Evolutionary conservation across 2,797 vertebrate species (phyloP).

Genomic region (Neostethus bicornis): DNA sequence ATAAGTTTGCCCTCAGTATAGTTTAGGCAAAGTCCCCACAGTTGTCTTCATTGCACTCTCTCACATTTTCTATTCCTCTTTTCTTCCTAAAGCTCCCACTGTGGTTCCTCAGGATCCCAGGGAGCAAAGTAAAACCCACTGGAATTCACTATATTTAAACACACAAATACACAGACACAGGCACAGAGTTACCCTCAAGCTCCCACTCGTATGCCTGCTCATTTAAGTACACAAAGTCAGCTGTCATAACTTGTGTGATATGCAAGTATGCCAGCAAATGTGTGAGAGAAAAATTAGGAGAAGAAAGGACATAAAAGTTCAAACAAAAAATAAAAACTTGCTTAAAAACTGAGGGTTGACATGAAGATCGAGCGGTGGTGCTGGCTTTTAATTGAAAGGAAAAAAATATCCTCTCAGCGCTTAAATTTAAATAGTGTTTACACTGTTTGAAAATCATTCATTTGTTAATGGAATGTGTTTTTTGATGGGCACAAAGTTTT

Average conservation of each 20-base stretch:
- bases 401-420: background rate
- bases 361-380: background rate
- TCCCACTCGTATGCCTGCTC: constrained; percentile 37
- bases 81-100: constrained; percentile 44
- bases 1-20: background rate
- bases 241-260: constrained; percentile 35
- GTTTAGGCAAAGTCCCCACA: background rate
- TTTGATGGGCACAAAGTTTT: background rate
- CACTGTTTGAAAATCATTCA: background rate
- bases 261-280: constrained; percentile 7
- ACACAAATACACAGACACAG: constrained; percentile 24
- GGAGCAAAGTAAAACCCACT: constrained; percentile 66
- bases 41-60: constrained; percentile 4
- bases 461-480: background rate
- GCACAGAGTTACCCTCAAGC: constrained; percentile 44
- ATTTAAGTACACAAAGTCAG: constrained; percentile 50
- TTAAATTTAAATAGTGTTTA: background rate
- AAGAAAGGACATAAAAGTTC: background rate
- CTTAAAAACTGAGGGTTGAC: background rate
- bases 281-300: background rate
- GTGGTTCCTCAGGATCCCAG: constrained; percentile 71
- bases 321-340: background rate
- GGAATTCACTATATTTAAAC: constrained; percentile 77
- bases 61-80: constrained; percentile 27
- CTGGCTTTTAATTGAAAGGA: background rate